Evolutionary conservation across 2,888 invertebrate genomes (phyloP), one percentile per base, ranked within the genome.

Genomic region (Andrena dorsata): DNA sequence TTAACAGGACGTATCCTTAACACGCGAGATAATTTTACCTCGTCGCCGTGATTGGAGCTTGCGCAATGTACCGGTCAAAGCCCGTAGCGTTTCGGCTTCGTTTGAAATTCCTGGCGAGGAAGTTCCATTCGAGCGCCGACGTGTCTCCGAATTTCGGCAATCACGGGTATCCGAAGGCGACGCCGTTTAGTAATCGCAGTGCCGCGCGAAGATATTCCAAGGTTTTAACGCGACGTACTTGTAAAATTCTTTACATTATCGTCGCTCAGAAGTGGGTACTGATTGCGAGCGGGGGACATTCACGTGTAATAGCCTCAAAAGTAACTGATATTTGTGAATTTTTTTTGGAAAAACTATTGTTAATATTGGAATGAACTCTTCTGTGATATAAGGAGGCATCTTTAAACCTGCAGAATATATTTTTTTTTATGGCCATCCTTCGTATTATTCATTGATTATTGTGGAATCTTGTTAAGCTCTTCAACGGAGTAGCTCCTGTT

Each of bases 21-120:
- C 28, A 8, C 16, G 51, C 6, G 10, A 20, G 20, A 77, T 73
- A 71, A 81, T 80, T 61, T 60, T 60, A n/a, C 41, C 41, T 61
- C 35, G 66, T 16, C n/a, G 74, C 56, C 20, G 47, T 10, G 28
- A 8, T 26, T 1, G 13, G 8, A 1, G 10, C 58, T 66, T 72
- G 20, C 58, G 76, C 68, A 72, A 79, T 51, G 1, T 32, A 35
- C 66, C 53, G 60, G 41, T 56, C 51, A 26, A 26, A 60, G 26
- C 16, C 35, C 20, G n/a, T 53, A 10, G 35, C 47, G 74, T 30
- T 32, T 53, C n/a, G 20, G 10, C 63, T 16, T n/a, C 28, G 20
- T 6, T 60, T 28, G 26, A 10, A 63, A 30, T 41, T 56, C 69
- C n/a, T 10, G 6, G 6, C 0, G 16, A 20, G 13, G 35, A 26